Evolutionary conservation across 1,140 invertebrate genomes (phyloP), one percentile per base, ranked within the genome.

Genomic region (Limonius californicus): DNA sequence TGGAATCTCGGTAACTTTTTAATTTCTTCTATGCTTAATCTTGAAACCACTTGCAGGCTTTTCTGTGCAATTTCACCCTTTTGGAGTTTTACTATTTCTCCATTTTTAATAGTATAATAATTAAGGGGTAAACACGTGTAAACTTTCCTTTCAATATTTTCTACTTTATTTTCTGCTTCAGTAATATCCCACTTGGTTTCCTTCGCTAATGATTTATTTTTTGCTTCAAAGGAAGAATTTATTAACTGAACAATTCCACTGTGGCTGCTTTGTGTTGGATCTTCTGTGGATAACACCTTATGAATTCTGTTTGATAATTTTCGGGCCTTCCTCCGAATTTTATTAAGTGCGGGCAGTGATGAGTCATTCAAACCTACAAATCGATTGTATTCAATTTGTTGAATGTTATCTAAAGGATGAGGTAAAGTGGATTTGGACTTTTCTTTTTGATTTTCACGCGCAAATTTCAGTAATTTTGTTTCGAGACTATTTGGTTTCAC

Each of bases 1-100:
- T 73, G 59, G 78, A 83, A 83, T 67, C 73, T 77, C 3, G 81
- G 77, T 50, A 83, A 65, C 18, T 68, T 66, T 71, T 71, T 76
- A 35, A 84, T 80, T 70, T 83, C 77, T 6, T 79, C 77, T 21
- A 76, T 15, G 43, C 66, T 74, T 7, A 82, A 66, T 69, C 73
- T 72, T 30, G 67, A 57, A 18, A 59, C 61, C 61, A 65, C 58
- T 39, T 70, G 39, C 27, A 67, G 23, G 27, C 57, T 27, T 66
- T 66, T 55, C 50, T 65, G 67, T 53, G 66, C 61, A 21, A 60
- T 62, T n/a, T 57, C 54, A 11, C 57, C 60, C 4, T 59, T 23
- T 54, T 60, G 65, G 35, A 72, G 59, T 67, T 73, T 68, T 43
- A 78, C 61, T 39, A 78, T 78, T 69, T 71, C 64, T 23, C 71